Conservation (phyloP, 2,888 invertebrate genomes). For the Falcaria lacertinaria region DNA sequence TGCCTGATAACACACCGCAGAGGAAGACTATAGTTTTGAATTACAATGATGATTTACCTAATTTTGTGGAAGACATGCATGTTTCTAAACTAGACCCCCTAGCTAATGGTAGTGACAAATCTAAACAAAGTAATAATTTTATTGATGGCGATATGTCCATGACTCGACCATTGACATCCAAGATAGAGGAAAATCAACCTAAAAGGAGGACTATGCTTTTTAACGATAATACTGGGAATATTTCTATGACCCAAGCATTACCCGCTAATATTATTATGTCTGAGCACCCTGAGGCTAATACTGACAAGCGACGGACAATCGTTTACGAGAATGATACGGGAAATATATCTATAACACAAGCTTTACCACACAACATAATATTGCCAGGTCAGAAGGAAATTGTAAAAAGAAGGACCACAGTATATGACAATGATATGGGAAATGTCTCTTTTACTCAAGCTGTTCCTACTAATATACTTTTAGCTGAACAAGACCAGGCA, state of each 20-base stretch:
- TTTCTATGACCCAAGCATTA: slow-evolving; percentile 27
- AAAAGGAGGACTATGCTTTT: slow-evolving; percentile 20
- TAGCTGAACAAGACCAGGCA: not conserved
- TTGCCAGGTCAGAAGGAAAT: not conserved
- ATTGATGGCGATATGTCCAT: slow-evolving; percentile 14
- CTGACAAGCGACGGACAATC: slow-evolving; percentile 16
- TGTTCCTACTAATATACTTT: slow-evolving; percentile 12
- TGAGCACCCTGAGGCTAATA: slow-evolving; percentile 1
- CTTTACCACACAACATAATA: slow-evolving; percentile 10
- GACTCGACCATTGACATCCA: slow-evolving; percentile 25
- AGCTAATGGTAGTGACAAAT: slow-evolving; percentile 4
- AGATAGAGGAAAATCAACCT: slow-evolving; percentile 5
- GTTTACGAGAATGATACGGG: slow-evolving; percentile 16
- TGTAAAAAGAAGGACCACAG: slow-evolving; percentile 5
- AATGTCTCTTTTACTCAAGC: slow-evolving; percentile 22
- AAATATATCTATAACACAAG: slow-evolving; percentile 24
- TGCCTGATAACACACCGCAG: slow-evolving; percentile 22
- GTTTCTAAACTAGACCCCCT: slow-evolving; percentile 7
- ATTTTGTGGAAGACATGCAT: slow-evolving; percentile 34
- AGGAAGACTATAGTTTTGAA: slow-evolving; percentile 56
- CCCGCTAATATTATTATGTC: slow-evolving; percentile 16
- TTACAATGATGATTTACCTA: slow-evolving; percentile 55
- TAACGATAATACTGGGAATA: slow-evolving; percentile 17
- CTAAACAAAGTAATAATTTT: slow-evolving; percentile 19
- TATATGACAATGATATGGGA: slow-evolving; percentile 7